Evolutionary conservation across 2,888 invertebrate species (phyloP).

Genomic region (Drosophila longiperda): DNA sequence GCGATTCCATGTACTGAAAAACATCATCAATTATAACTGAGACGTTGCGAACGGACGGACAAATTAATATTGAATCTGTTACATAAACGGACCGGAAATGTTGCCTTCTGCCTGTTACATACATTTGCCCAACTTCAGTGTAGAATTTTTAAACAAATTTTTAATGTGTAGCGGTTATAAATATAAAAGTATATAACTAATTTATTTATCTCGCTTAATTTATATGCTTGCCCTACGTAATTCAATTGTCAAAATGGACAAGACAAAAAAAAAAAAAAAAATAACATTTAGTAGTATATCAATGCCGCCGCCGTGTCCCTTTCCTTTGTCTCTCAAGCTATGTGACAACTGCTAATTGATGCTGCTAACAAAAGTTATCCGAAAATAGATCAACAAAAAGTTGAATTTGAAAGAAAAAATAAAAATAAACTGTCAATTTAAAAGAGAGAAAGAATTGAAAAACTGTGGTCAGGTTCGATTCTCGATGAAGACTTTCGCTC

Average conservation of each 20-base stretch:
- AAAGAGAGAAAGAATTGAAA: constrained; percentile 20
- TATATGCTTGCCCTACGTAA: constrained; percentile 34
- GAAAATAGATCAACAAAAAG: constrained; percentile 51
- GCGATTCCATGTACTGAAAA: not conserved
- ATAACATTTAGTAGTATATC: constrained; percentile 13
- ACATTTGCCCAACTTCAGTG: not conserved
- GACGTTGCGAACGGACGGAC: not conserved
- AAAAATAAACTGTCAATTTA: constrained; percentile 34
- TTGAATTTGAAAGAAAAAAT: constrained; percentile 35
- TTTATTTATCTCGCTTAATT: constrained; percentile 30
- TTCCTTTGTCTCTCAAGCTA: constrained; percentile 23
- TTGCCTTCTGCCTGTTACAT: not conserved
- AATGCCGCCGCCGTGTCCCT: constrained; percentile 28
- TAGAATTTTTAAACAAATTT: not conserved
- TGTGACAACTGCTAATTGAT: constrained; percentile 21
- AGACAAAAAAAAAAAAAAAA: constrained; percentile 22
- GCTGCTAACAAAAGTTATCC: constrained; percentile 42
- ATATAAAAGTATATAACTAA: constrained; percentile 17
- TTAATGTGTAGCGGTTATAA: constrained; percentile 2
- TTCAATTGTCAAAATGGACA: constrained; percentile 30
- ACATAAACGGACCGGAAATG: not conserved
- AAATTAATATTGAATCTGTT: not conserved
- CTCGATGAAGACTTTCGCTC: constrained; percentile 44
- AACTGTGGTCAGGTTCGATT: constrained; percentile 30
- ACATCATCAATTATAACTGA: not conserved